Percentiles rank a stretch among this genome's conserved stretches.
Conservation (phyloP, 1,140 invertebrate genomes). For the Drosophila arawakana region DNA sequence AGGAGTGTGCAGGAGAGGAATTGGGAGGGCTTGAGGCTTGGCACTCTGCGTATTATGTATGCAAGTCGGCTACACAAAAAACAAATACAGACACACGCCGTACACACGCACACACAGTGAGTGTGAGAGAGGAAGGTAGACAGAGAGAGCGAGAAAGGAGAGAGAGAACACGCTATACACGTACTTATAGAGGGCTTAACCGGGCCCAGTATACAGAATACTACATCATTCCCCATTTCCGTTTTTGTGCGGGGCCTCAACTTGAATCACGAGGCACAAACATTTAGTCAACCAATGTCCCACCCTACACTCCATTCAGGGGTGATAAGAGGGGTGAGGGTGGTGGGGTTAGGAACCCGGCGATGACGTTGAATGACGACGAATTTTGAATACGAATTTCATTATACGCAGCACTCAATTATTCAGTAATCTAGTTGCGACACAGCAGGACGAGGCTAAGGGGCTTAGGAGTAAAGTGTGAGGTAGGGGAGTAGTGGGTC, state of each 20-base stretch:
- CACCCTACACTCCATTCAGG: not conserved
- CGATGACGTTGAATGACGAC: constrained; percentile 72
- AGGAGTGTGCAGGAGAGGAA: not conserved
- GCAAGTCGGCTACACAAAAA: constrained; percentile 73
- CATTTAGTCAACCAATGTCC: constrained; percentile 65
- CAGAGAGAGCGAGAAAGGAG: too few species aligned
- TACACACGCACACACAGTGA: constrained; percentile 24
- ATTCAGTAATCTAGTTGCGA: constrained; percentile 77
- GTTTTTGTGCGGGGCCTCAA: constrained; percentile 14
- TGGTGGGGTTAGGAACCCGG: constrained; percentile 9
- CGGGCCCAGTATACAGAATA: not conserved
- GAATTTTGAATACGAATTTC: constrained; percentile 83
- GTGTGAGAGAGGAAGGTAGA: not conserved
- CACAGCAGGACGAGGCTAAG: not conserved
- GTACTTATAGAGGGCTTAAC: constrained; percentile 39
- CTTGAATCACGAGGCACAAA: constrained; percentile 46
- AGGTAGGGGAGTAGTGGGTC: not conserved
- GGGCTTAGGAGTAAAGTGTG: not conserved
- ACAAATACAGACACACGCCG: constrained; percentile 63
- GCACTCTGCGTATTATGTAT: constrained; percentile 68
- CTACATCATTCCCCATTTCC: constrained; percentile 22
- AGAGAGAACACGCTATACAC: constrained; percentile 17
- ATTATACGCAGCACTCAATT: constrained; percentile 80
- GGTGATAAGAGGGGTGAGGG: not conserved
- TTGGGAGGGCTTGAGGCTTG: constrained; percentile 20